Base-by-base conservation (phyloP, 1,140 invertebrate genomes). In the Euura saliciscinereae region DNA sequence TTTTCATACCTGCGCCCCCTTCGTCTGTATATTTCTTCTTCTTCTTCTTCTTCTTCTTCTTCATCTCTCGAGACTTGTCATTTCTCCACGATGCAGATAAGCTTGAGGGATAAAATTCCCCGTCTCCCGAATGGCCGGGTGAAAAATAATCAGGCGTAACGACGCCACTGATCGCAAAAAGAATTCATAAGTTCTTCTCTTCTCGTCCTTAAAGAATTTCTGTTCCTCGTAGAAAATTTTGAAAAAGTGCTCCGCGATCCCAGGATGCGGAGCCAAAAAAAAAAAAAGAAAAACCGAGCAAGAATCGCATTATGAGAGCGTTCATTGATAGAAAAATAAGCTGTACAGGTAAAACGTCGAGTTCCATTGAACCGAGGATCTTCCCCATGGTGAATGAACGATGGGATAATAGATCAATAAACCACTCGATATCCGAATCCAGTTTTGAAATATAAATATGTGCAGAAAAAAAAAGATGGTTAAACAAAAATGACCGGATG, bases 401-500 rank as follows among this genome's bases (percentile, higher is more conserved):
- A 72, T 6, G 51, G 51, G 3, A 11, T 8, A 75, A 79, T 80
- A 69, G 78, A 80, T 84, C 82, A 80, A 80, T 81, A 76, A 75
- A 80, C 79, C 76, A 84, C 81, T 85, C 79, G 84, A 86, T 85
- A 82, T 78, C 71, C 77, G 70, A 76, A 80, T 78, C 71, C 65
- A 65, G 10, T 67, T 44, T 44, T 73, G 71, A 65, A 73, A 59
- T 69, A 74, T 69, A 67, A 68, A 28, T 69, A 66, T 42, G 42
- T 66, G 46, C 42, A 43, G 42, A 70, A 70, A 46, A 59, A 59
- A 79, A 78, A 78, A 78, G n/a, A 76, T 77, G 5, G 66, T 80
- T 78, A 79, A 78, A 82, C 74, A 81, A 79, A 82, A 84, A 78
- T 85, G 84, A 85, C 83, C 84, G 84, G 84, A 85, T 83, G 84